Base-by-base conservation (phyloP, 2,113 vertebrate species). In the Tenrec ecaudatus region DNA sequence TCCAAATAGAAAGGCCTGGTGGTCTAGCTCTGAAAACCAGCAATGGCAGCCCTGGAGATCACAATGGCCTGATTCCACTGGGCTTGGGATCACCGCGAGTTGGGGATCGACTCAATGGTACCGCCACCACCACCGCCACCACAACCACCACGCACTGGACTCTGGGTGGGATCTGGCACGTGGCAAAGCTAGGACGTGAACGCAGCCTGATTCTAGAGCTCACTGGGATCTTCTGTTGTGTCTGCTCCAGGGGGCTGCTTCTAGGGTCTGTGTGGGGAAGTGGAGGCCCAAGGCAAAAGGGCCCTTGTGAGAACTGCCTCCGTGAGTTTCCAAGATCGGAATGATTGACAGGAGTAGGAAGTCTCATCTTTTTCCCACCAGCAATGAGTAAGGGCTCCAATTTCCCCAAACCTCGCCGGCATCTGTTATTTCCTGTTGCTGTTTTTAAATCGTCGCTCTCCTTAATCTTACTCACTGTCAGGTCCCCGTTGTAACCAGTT, bases 211-310 rank as follows among this genome's bases (percentile, higher is more conserved):
- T 47, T 60, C 29, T 53, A 73, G 31, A 53, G 76, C 36, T 23
- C 80, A 2, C 78, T 1, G 0, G 8, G 31, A 16, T 14, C 0
- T 4, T 16, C 11, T 23, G 31, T 3, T 3, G 1, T 6, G 4
- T 79, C 58, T 17, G 12, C 25, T 17, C n/a, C 0, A 0, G 10
- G 38, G 69, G 19, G 47, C 5, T 71, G 15, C 19, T 9, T 68
- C 40, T 31, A 14, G 2, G 27, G 36, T 20, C 66, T 23, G 0
- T 3, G 0, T 1, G 80, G 71, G 23, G 38, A 82, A 36, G 11
- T 1, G 31, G 66, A 82, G 33, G 12, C 33, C 27, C 40, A 43
- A 87, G 60, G 75, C 64, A 11, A 10, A 2, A 53, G 47, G 47
- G 47, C 9, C 47, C 47, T 10, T 10, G 12, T 53, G 47, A 53